These are phyloP conservation scores for Macaria liturata DNA, from an alignment of 2,888 invertebrate species.

Conservation along the genomic window DNA sequence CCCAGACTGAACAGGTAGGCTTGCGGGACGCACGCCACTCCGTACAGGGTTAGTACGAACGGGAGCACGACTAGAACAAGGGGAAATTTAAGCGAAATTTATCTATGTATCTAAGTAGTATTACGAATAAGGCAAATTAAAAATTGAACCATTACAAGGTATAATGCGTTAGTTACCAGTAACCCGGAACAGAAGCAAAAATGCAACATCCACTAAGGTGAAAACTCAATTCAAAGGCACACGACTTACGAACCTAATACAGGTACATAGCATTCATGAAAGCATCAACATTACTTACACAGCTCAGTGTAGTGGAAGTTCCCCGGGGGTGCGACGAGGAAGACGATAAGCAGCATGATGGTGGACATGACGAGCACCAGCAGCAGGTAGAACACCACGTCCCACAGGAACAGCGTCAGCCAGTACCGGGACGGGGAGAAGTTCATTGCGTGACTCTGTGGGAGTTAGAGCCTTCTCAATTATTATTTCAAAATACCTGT, in stretches of 20 bases:
- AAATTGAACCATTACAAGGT: no score
- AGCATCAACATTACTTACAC: constrained; percentile 43
- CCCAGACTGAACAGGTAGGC: constrained; percentile 72
- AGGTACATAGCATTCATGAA: no score
- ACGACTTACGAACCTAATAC: no score
- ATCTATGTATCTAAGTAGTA: no score
- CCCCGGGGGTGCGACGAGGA: constrained; percentile 41
- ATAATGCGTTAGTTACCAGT: no score
- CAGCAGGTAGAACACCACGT: constrained; percentile 57
- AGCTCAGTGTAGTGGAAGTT: constrained; percentile 54
- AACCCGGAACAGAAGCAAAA: no score
- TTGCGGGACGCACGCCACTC: constrained; percentile 66
- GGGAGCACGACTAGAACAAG: constrained; percentile 52
- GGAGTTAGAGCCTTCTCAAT: no score
- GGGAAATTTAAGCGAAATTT: no score
- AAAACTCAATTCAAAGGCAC: no score
- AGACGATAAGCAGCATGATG: constrained; percentile 49
- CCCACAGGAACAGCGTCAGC: constrained; percentile 61
- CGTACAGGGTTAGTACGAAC: constrained; percentile 57
- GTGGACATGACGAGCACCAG: constrained; percentile 53
- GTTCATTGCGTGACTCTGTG: constrained; percentile 57
- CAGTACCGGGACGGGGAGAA: constrained; percentile 68
- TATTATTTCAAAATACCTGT: no score
- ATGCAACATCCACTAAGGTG: no score
- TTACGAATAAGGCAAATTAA: no score